Evolutionary conservation across 1,140 invertebrate species (phyloP).

Genomic region (Latrodectus geometricus): DNA sequence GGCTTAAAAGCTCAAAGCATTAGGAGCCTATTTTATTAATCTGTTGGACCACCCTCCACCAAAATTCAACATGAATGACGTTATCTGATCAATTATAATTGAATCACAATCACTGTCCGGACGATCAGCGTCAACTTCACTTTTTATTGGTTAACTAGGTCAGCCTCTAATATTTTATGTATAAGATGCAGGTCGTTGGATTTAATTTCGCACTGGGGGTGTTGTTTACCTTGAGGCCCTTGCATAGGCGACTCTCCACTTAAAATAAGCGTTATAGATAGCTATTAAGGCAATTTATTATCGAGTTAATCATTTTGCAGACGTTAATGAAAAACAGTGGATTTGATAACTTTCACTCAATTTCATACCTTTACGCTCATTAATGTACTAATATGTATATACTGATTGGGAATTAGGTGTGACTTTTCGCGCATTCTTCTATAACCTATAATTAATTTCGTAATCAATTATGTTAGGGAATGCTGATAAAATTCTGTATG

Average conservation of each 20-base stretch:
- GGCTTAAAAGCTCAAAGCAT: too few relatives aligned
- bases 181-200: slow-evolving; percentile 49
- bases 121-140: slow-evolving; percentile 11
- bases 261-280: neutral
- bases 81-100: slow-evolving; percentile 49
- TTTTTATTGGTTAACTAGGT: neutral
- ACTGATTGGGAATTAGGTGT: neutral
- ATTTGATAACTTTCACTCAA: slow-evolving; percentile 22
- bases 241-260: neutral
- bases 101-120: slow-evolving; percentile 23
- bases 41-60: neutral
- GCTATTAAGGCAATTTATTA: slow-evolving; percentile 16
- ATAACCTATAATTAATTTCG: too few relatives aligned
- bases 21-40: too few relatives aligned
- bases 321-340: slow-evolving; percentile 17
- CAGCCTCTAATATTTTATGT: slow-evolving; percentile 25
- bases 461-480: too few relatives aligned
- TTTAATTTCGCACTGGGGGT: slow-evolving; percentile 32
- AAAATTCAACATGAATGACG: slow-evolving; percentile 15
- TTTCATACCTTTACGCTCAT: neutral
- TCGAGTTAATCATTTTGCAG: neutral
- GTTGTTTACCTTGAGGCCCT: slow-evolving; percentile 32
- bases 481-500: too few relatives aligned
- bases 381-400: slow-evolving; percentile 11
- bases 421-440: neutral